A percentile compares a stretch with the other conserved stretches of the same genome.
Conservation (phyloP, 1,140 invertebrate genomes). For the Caenorhabditis brenneri region DNA sequence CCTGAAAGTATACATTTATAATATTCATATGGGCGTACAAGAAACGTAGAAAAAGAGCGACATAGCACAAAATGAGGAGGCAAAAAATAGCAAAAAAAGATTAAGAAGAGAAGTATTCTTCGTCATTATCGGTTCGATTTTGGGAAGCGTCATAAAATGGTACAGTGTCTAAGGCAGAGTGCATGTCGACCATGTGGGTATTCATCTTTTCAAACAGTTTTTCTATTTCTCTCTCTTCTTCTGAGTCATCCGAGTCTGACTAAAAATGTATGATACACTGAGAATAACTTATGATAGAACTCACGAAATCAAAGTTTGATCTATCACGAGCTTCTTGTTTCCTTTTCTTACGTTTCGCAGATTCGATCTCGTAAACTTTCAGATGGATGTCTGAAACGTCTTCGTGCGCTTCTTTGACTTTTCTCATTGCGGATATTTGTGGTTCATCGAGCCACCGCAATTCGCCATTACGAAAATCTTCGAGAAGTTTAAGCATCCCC, state of each 20-base stretch:
- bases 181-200: slow-evolving; percentile 6
- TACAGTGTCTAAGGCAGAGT: slow-evolving; percentile 5
- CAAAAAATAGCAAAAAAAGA: neutral
- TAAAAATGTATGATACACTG: neutral
- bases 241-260: slow-evolving; percentile 10
- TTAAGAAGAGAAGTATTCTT: slow-evolving; percentile 24
- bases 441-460: slow-evolving; percentile 35
- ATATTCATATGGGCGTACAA: neutral
- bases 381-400: slow-evolving; percentile 45
- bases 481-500: slow-evolving; percentile 27
- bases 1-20: slow-evolving; percentile 26
- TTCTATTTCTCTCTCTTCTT: neutral
- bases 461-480: slow-evolving; percentile 46
- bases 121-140: slow-evolving; percentile 4
- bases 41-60: neutral
- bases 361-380: slow-evolving; percentile 37
- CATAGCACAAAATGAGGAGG: neutral
- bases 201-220: slow-evolving; percentile 11
- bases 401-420: slow-evolving; percentile 45
- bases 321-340: neutral
- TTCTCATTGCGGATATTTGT: slow-evolving; percentile 30
- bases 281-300: neutral
- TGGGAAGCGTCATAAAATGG: slow-evolving; percentile 38
- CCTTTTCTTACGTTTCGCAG: neutral
- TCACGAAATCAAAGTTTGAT: neutral